phyloP scores from a whole-genome alignment of 2,797 vertebrate genomes.

The Squalus acanthias region DNA sequence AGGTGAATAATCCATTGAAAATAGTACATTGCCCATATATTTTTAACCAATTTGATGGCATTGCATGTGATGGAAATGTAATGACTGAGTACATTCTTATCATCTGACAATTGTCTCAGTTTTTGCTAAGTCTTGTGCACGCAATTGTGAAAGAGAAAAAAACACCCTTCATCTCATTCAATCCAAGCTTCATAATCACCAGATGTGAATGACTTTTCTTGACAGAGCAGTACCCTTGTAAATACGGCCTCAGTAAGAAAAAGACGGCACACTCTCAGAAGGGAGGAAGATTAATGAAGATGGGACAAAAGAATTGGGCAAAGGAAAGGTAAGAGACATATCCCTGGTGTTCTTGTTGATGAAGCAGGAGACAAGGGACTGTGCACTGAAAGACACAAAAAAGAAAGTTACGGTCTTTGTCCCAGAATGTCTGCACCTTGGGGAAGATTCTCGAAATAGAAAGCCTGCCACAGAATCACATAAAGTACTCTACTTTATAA shows the following conservation, averaged over 20 bases:
- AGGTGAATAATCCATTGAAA: constrained; percentile 30
- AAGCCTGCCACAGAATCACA: constrained; percentile 26
- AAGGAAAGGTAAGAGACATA: constrained; percentile 20
- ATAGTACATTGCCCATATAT: not conserved
- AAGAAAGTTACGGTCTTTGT: constrained; percentile 22
- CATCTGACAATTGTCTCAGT: not conserved
- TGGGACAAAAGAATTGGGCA: constrained; percentile 26
- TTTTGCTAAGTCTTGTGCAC: not conserved
- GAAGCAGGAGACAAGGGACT: constrained; percentile 18
- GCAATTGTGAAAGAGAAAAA: not conserved
- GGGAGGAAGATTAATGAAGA: constrained; percentile 31
- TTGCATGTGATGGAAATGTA: not conserved
- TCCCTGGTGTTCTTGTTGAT: constrained; percentile 31
- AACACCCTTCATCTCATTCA: not conserved
- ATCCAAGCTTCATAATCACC: not conserved
- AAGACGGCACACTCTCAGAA: constrained; percentile 31
- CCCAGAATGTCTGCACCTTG: constrained; percentile 34
- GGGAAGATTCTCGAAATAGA: constrained; percentile 35
- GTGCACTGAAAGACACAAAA: constrained; percentile 27
- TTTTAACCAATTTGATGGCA: not conserved
- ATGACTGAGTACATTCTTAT: not conserved
- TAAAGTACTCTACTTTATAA: not conserved
- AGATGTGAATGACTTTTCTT: constrained; percentile 15
- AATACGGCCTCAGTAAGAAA: constrained; percentile 14
- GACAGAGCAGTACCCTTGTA: not conserved